These are phyloP conservation scores for Tinea pellionella DNA, from an alignment of 2,888 invertebrate genomes.

Conservation along the genomic window DNA sequence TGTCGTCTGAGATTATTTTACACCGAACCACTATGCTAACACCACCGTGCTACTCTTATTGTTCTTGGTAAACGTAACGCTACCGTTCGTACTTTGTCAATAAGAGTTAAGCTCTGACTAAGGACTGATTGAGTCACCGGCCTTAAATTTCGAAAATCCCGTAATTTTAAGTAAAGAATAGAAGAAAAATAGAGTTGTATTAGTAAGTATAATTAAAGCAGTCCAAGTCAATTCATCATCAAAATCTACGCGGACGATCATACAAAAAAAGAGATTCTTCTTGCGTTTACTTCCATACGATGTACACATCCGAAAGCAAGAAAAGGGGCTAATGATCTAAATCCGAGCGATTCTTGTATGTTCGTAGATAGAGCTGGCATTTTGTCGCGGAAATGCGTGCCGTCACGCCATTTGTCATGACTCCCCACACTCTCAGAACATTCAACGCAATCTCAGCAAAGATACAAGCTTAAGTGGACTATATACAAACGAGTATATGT, in stretches of 20 bases:
- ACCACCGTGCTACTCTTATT: too few relatives aligned
- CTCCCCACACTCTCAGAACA: conserved; percentile 1
- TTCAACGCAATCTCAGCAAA: background rate
- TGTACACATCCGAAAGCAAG: conserved; percentile 5
- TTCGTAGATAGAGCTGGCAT: background rate
- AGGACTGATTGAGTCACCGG: too few relatives aligned
- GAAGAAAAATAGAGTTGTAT: background rate
- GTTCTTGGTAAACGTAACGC: too few relatives aligned
- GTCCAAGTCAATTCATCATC: background rate
- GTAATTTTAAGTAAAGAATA: too few relatives aligned
- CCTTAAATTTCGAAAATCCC: too few relatives aligned
- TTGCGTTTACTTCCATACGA: background rate
- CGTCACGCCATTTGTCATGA: conserved; percentile 15
- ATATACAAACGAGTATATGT: background rate
- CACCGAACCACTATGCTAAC: too few relatives aligned
- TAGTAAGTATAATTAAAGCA: background rate
- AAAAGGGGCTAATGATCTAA: conserved; percentile 7
- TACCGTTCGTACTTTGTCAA: too few relatives aligned
- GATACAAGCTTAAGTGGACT: conserved; percentile 3
- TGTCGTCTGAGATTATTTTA: too few relatives aligned
- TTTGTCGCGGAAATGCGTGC: conserved; percentile 11
- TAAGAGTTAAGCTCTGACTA: too few relatives aligned
- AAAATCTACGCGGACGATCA: background rate
- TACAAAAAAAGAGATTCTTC: background rate
- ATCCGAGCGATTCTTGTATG: conserved; percentile 8